A percentile compares a stretch with the other conserved stretches of the same genome.
phyloP scores from a whole-genome alignment of 2,113 vertebrate genomes.

The Heterocephalus glaber region DNA sequence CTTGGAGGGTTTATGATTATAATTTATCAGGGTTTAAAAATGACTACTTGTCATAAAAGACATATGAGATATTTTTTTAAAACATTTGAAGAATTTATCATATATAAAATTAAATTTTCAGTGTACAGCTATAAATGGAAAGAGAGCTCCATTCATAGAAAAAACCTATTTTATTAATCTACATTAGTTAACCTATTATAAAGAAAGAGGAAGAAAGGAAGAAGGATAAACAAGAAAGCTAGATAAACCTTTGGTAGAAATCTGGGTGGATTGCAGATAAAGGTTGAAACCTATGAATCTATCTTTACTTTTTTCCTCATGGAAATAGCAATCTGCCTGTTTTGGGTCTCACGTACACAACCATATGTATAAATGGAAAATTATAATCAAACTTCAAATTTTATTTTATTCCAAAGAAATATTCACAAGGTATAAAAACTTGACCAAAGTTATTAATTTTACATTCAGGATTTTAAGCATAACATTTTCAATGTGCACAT shows the following conservation, averaged over 20 bases:
- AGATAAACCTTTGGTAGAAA: neutral
- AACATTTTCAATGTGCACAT: neutral
- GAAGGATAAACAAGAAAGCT: neutral
- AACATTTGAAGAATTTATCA: neutral
- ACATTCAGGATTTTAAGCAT: neutral
- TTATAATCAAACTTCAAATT: neutral
- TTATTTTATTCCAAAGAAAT: neutral
- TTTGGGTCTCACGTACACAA: neutral
- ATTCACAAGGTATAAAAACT: neutral
- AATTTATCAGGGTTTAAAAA: slow-evolving; percentile 29
- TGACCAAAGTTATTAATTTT: neutral
- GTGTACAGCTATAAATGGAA: neutral
- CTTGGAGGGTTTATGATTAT: neutral
- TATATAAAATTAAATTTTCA: neutral
- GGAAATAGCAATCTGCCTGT: neutral
- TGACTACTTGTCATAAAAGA: neutral
- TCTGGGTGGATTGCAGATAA: neutral
- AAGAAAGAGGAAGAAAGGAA: neutral
- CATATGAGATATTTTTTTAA: neutral
- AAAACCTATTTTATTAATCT: neutral
- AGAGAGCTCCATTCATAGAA: neutral
- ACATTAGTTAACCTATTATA: neutral
- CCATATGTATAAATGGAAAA: neutral
- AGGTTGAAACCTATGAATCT: neutral
- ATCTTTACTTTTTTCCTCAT: neutral